Conservation (phyloP, 2,797 vertebrate genomes). For the Hyperoplus lanceolatus region DNA sequence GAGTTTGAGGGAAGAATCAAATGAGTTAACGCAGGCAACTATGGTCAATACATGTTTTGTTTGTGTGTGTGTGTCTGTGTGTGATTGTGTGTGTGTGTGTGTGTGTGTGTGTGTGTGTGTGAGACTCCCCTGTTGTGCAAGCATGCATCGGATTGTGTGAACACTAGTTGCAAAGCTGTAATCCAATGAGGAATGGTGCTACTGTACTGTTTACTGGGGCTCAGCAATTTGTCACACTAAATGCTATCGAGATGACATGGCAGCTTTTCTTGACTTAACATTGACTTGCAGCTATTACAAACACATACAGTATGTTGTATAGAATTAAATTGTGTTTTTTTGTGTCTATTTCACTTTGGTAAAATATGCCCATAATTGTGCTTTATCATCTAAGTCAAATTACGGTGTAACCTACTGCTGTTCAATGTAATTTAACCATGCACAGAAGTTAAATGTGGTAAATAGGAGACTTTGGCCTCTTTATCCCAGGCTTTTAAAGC, state of each 20-base stretch:
- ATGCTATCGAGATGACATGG: conserved; percentile 53
- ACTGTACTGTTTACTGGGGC: conserved; percentile 53
- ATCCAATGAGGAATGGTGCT: conserved; percentile 64
- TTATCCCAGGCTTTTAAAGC: conserved; percentile 24
- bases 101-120: background rate
- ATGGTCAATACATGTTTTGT: conserved; percentile 9
- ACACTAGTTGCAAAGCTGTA: conserved; percentile 37
- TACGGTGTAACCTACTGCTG: conserved; percentile 1
- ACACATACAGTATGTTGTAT: background rate
- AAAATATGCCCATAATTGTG: background rate
- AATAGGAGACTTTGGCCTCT: conserved; percentile 12
- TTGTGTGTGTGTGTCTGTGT: conserved; percentile 13
- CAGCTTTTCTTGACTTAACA: conserved; percentile 36
- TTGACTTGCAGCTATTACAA: conserved; percentile 22
- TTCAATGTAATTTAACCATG: background rate
- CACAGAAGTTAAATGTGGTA: background rate
- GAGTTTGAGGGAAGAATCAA: conserved; percentile 19
- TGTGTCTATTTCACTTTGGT: background rate
- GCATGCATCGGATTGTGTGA: conserved; percentile 32
- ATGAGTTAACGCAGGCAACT: conserved; percentile 20
- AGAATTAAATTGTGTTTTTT: background rate
- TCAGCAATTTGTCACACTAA: conserved; percentile 57
- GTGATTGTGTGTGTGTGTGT: background rate
- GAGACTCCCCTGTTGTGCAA: conserved; percentile 6
- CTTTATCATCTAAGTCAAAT: background rate